Evolutionary conservation across 2,888 invertebrate species (phyloP), one percentile per base, ranked within the genome.

Genomic region (Polymixis flavicincta): DNA sequence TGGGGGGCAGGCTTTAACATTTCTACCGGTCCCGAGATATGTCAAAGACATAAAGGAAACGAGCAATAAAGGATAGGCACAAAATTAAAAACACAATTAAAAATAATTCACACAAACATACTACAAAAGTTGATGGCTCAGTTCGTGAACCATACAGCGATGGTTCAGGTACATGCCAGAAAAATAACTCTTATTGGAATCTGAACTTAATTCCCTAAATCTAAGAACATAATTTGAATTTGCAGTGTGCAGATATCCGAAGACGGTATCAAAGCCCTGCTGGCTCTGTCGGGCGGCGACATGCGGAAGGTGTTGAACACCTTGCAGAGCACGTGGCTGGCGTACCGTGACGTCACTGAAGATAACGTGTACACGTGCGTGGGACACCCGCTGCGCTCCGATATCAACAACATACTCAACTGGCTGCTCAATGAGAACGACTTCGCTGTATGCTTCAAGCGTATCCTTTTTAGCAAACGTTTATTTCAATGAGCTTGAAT

Each of bases 261-360:
- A 80, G 98, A 98, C 96, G 99, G 99, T 0, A 98, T 98, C 92
- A 97, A 98, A 86, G 99, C 99, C 0, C 93, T 99, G 8, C 97
- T 99, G 82, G 98, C 98, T 0, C 96, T 99, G 2, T 98, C 99
- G 0, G 98, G 98, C 76, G 99, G 99, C 19, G 99, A 99, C 95
- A 99, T 99, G 99, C 97, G 99, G 86, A 99, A 98, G 93, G 99
- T 99, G 0, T 95, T 99, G 37, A 99, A 99, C 95, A 98, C 99
- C 37, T 96, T 99, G 68, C 99, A 99, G 96, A 99, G 99, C 95
- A 99, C 99, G 19, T 98, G 98, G 95, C 97, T 99, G 95, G 99
- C 99, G 2, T 99, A 98, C 94, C 98, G 98, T 86, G 96, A 97
- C 84, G 98, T 99, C 52, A 98, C 98, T 45, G 99, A 99, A 94